Base-by-base conservation (phyloP, 1,140 invertebrate genomes). In the Camponotus vicinus region DNA sequence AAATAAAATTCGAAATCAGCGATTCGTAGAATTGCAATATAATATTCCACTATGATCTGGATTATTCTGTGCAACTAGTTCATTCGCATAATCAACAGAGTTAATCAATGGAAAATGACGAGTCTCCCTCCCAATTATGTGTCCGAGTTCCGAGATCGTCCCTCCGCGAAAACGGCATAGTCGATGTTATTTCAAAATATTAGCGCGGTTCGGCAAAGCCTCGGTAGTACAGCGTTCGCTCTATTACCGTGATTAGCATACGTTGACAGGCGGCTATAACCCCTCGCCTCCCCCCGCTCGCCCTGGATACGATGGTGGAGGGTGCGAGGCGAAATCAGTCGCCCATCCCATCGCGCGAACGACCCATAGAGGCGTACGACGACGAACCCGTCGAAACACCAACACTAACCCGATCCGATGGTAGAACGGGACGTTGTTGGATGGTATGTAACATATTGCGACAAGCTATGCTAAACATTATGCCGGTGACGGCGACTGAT, bases 201-300 rank as follows among this genome's bases (percentile, higher is more conserved):
- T 92, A 93, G 86, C 84, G 57, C 76, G 83, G 86, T 86, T 67
- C 89, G 85, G 86, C 86, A 86, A 89, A 76, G 67, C 88, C 13
- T 71, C 80, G 90, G 85, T 86, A 85, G 84, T 85, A 91, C 92
- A 92, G 88, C 91, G 91, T 89, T 90, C 89, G 90, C 90, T 89
- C 92, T 93, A 93, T 93, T 93, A 92, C 92, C 86, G 87, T 92
- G 92, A 93, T 93, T 93, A 93, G 93, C 93, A 93, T 93, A 93
- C 92, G 92, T 82, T 92, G 93, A 93, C 79, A 83, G 79, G 79
- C 79, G 57, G 79, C 69, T 75, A 83, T 83, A 69, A 83, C 55
- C 79, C 69, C 55, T 37, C 3, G 5, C 42, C 18, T 6, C 5
- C 15, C 18, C 21, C 13, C 15, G 27, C 5, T 27, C 3, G 13